Evolutionary conservation across 2,113 vertebrate genomes (phyloP).

Genomic region (Calonectris borealis): DNA sequence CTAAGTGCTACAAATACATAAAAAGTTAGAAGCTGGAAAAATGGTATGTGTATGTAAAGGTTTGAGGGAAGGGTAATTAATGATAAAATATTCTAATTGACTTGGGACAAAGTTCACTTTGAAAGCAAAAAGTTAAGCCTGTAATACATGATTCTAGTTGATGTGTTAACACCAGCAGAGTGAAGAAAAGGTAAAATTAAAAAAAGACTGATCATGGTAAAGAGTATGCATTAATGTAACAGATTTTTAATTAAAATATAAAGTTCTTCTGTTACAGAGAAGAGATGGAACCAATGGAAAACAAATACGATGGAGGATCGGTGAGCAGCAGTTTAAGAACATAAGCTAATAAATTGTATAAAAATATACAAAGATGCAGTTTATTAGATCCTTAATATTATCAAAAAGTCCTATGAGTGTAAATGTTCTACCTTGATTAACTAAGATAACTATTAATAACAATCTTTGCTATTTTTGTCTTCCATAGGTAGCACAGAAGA

Average conservation of each 20-base stretch:
- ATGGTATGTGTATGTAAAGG: not conserved
- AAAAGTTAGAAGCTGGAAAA: not conserved
- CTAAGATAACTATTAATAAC: not conserved
- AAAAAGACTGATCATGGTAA: not conserved
- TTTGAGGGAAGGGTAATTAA: not conserved
- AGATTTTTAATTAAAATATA: not conserved
- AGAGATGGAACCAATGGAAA: not conserved
- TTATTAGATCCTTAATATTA: not conserved
- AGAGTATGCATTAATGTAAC: not conserved
- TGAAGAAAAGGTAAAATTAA: not conserved
- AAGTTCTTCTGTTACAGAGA: conserved; percentile 30
- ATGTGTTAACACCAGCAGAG: not conserved
- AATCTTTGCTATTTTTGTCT: not conserved
- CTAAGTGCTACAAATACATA: not conserved
- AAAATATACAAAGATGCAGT: not conserved
- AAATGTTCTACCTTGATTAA: not conserved
- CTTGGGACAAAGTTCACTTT: not conserved
- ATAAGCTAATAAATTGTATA: not conserved
- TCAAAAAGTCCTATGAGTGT: not conserved
- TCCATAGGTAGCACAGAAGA: not conserved
- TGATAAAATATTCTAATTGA: not conserved
- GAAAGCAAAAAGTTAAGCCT: not conserved
- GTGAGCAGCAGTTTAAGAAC: not conserved
- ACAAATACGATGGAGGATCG: not conserved
- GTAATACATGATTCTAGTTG: not conserved